phyloP scores from a whole-genome alignment of 2,113 vertebrate species.

The Azemiops feae region DNA sequence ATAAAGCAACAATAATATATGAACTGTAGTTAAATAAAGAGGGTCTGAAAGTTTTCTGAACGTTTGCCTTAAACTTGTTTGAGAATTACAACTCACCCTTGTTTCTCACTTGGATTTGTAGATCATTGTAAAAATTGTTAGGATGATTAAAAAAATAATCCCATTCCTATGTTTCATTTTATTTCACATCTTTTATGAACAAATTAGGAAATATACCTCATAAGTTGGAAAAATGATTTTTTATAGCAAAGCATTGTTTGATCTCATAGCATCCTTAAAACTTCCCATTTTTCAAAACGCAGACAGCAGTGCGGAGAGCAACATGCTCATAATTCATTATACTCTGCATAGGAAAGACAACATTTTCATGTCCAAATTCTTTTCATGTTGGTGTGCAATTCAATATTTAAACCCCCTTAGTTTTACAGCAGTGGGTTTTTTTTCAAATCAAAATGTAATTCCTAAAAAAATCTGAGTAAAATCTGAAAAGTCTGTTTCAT shows the following conservation, averaged over 20 bases:
- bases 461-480: slow-evolving; percentile 31
- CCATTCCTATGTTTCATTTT: slow-evolving; percentile 56
- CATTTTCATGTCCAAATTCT: slow-evolving; percentile 53
- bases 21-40: neutral
- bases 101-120: neutral
- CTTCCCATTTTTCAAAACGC: slow-evolving; percentile 75
- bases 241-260: slow-evolving; percentile 74
- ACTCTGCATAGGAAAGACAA: slow-evolving; percentile 55
- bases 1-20: neutral
- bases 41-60: neutral
- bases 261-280: slow-evolving; percentile 64
- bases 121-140: neutral
- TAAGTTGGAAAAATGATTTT: slow-evolving; percentile 74
- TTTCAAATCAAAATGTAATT: slow-evolving; percentile 30
- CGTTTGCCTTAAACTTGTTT: neutral
- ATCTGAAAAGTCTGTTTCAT: slow-evolving; percentile 47
- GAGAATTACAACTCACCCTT: neutral
- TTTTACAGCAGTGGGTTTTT: neutral
- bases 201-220: slow-evolving; percentile 78
- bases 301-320: slow-evolving; percentile 60
- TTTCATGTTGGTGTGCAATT: slow-evolving; percentile 49
- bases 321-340: slow-evolving; percentile 49
- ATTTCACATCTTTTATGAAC: slow-evolving; percentile 73
- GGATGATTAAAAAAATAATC: slow-evolving; percentile 2
- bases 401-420: slow-evolving; percentile 30